Evolutionary conservation across 92 coral and sea anemone genomes (phyloP).

Genomic region (Micromussa lordhowensis): DNA sequence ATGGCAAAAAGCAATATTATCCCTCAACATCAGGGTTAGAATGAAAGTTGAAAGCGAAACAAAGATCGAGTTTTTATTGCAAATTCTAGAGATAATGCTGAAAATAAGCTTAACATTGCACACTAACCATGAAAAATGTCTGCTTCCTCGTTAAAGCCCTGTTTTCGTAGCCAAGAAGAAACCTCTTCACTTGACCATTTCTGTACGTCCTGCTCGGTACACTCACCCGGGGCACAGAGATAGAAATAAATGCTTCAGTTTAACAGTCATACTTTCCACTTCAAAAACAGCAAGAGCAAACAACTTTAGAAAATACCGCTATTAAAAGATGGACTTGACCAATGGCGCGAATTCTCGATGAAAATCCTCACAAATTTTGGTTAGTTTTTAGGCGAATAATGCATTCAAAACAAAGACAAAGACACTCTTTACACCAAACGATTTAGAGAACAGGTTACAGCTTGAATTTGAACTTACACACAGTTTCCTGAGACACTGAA

Average conservation of each 20-base stretch:
- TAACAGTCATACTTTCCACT: not conserved
- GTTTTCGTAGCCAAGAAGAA: not conserved
- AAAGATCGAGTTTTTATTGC: not conserved
- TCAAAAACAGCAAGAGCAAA: not conserved
- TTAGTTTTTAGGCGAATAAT: not conserved
- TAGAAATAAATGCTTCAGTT: not conserved
- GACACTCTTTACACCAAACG: constrained; percentile 1
- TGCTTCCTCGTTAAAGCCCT: not conserved
- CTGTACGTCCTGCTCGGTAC: not conserved
- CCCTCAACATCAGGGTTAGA: not conserved
- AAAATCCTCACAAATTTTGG: not conserved
- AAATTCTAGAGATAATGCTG: not conserved
- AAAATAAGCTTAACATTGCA: not conserved
- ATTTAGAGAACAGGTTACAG: not conserved
- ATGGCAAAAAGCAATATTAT: not conserved
- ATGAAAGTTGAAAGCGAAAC: not conserved
- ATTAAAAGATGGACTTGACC: not conserved
- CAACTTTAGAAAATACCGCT: not conserved
- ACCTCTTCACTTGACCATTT: constrained; percentile 1
- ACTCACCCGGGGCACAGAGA: not conserved
- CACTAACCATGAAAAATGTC: not conserved
- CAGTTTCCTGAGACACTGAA: not conserved
- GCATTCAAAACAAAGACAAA: not conserved
- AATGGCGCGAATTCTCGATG: constrained; percentile 7
- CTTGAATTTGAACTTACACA: not conserved